Evolutionary conservation across 2,113 vertebrate genomes (phyloP).

Genomic region (Macheiramphus alcinus): DNA sequence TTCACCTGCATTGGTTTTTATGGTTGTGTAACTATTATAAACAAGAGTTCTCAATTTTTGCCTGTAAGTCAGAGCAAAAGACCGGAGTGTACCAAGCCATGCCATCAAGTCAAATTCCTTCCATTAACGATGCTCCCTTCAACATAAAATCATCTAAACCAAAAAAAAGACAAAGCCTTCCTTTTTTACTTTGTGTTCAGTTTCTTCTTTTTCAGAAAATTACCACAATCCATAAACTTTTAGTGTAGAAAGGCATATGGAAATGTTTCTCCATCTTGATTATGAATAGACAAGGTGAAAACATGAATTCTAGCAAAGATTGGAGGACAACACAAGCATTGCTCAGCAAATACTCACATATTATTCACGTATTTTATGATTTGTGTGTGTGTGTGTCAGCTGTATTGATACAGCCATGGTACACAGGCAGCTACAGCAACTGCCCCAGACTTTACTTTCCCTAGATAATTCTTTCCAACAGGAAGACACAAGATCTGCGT

Average conservation of each 20-base stretch:
- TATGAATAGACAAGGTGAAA: not conserved
- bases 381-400: not conserved
- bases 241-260: not conserved
- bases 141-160: not conserved
- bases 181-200: not conserved
- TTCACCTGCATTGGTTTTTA: not conserved
- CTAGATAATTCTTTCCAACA: not conserved
- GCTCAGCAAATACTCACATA: not conserved
- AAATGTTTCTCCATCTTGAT: not conserved
- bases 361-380: not conserved
- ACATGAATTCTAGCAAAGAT: not conserved
- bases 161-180: not conserved
- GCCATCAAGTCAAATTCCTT: not conserved
- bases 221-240: not conserved
- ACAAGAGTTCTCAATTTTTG: not conserved
- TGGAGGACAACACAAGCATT: not conserved
- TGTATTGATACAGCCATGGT: not conserved
- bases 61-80: not conserved
- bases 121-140: not conserved
- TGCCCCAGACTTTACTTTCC: not conserved
- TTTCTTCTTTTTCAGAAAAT: not conserved
- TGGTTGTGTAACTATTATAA: not conserved
- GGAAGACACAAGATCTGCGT: not conserved
- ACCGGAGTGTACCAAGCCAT: not conserved
- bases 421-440: not conserved